A percentile compares a stretch with the other conserved stretches of the same genome.
Conservation (phyloP, 1,140 invertebrate genomes). For the Pemphigus obesinymphae region DNA sequence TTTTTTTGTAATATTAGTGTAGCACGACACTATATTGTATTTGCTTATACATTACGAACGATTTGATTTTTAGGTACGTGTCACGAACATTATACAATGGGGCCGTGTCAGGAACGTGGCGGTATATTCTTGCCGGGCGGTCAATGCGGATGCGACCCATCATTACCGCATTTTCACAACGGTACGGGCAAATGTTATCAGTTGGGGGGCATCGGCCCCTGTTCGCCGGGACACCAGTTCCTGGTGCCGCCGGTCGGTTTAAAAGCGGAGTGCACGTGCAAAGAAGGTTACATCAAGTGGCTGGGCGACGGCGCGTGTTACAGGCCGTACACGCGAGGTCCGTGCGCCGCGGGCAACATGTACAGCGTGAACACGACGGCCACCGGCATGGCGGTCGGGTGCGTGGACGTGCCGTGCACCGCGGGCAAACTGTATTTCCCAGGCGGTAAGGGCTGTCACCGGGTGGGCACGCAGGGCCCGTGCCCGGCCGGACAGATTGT, state of each 20-base stretch:
- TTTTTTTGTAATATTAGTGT: too few relatives aligned
- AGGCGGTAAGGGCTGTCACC: conserved; percentile 65
- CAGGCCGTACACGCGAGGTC: conserved; percentile 68
- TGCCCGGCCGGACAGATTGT: conserved; percentile 66
- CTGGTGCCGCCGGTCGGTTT: conserved; percentile 47
- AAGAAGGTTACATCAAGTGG: conserved; percentile 64
- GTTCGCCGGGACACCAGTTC: conserved; percentile 64
- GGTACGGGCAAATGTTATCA: conserved; percentile 66
- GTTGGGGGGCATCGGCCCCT: conserved; percentile 65
- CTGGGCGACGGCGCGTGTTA: conserved; percentile 64
- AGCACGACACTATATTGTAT: not conserved
- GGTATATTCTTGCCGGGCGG: conserved; percentile 68
- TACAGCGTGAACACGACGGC: conserved; percentile 45
- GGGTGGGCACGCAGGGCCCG: conserved; percentile 67
- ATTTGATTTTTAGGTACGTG: conserved; percentile 56
- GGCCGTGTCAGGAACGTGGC: conserved; percentile 68
- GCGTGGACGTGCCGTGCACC: conserved; percentile 61
- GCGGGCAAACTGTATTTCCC: conserved; percentile 70
- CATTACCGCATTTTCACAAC: conserved; percentile 67
- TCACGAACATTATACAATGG: conserved; percentile 70
- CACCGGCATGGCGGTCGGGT: conserved; percentile 43
- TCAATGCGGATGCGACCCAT: conserved; percentile 63
- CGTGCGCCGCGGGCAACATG: conserved; percentile 64
- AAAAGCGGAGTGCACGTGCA: conserved; percentile 62
- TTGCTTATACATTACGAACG: conserved; percentile 50